A percentile compares a stretch with the other conserved stretches of the same genome.
Evolutionary conservation across 2,888 invertebrate species (phyloP).

Genomic region (Neuroscelio doddi): DNA sequence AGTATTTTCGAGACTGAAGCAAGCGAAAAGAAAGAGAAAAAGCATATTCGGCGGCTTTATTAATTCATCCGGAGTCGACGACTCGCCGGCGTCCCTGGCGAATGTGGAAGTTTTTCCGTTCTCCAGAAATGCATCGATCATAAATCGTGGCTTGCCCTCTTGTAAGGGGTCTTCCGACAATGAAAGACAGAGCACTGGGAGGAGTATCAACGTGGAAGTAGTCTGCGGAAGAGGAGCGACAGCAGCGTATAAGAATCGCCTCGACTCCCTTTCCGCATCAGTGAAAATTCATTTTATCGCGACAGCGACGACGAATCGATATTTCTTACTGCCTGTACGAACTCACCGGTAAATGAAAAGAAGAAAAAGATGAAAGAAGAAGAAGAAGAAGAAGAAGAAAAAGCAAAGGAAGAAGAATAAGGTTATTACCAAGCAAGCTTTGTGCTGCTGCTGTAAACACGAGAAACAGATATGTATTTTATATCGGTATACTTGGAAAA

Average conservation of each 20-base stretch:
- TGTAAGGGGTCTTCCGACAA: not conserved
- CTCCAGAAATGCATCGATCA: not conserved
- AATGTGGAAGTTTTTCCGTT: not conserved
- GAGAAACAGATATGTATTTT: no score
- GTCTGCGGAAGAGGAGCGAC: not conserved
- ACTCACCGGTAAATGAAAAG: slow-evolving; percentile 9
- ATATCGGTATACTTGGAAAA: no score
- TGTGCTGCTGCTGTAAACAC: no score
- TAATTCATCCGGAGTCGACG: slow-evolving; percentile 1
- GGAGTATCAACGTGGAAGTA: not conserved
- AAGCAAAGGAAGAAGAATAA: no score
- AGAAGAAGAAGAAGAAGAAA: not conserved
- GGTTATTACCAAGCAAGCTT: no score
- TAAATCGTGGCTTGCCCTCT: not conserved
- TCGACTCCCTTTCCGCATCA: slow-evolving; percentile 14
- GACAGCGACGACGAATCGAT: slow-evolving; percentile 30
- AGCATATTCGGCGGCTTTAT: not conserved
- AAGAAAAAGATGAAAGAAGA: no score
- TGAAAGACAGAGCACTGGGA: no score
- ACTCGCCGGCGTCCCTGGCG: not conserved
- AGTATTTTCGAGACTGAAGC: no score
- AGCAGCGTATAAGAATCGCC: slow-evolving; percentile 12
- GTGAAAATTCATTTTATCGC: slow-evolving; percentile 34
- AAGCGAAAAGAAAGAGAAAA: not conserved
- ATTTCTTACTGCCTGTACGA: slow-evolving; percentile 12